phyloP scores from a whole-genome alignment of 2,113 vertebrate species.

The Misgurnus anguillicaudatus region DNA sequence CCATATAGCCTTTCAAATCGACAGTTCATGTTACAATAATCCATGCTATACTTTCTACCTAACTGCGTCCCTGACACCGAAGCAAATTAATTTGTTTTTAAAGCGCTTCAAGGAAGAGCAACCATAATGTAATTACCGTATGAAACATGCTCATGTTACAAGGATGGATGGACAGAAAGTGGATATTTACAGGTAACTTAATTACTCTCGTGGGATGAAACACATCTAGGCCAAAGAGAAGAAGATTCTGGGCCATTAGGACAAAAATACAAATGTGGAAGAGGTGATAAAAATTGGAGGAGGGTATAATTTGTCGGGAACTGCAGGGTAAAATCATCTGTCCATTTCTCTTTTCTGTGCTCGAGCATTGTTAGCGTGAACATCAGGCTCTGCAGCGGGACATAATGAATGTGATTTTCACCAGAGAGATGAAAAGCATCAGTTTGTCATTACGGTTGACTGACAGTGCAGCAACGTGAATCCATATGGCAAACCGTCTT shows the following conservation, averaged over 20 bases:
- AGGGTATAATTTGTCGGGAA: slow-evolving; percentile 47
- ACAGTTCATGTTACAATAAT: slow-evolving; percentile 5
- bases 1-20: not conserved
- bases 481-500: slow-evolving; percentile 22
- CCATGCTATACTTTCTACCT: not conserved
- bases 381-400: slow-evolving; percentile 24
- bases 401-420: slow-evolving; percentile 44
- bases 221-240: slow-evolving; percentile 75
- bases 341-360: not conserved
- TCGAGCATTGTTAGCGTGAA: slow-evolving; percentile 27
- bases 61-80: slow-evolving; percentile 25
- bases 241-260: slow-evolving; percentile 78
- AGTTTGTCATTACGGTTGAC: slow-evolving; percentile 30
- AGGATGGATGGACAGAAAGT: slow-evolving; percentile 65
- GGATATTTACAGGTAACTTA: slow-evolving; percentile 80
- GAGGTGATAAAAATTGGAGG: slow-evolving; percentile 57
- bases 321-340: slow-evolving; percentile 55
- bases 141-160: slow-evolving; percentile 38
- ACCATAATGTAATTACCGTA: slow-evolving; percentile 42
- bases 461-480: slow-evolving; percentile 31
- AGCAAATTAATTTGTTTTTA: slow-evolving; percentile 42
- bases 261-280: slow-evolving; percentile 61
- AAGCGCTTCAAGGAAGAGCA: slow-evolving; percentile 44
- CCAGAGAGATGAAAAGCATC: slow-evolving; percentile 20
- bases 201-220: slow-evolving; percentile 77